A percentile compares a stretch with the other conserved stretches of the same genome.
Conservation (phyloP, 2,797 vertebrate species). For the Euphonia xanthogaster region DNA sequence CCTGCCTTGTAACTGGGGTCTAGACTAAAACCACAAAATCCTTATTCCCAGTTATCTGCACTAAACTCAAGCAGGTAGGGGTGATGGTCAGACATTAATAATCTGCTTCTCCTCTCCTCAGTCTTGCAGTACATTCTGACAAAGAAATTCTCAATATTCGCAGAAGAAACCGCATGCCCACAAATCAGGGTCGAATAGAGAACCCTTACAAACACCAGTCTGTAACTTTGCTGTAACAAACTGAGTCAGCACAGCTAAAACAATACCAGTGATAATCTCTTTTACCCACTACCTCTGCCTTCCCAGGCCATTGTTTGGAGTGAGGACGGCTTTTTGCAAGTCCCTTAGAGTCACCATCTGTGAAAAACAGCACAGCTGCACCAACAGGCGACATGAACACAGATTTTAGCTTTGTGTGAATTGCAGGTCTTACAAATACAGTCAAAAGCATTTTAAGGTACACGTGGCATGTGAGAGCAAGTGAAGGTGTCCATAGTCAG, state of each 20-base stretch:
- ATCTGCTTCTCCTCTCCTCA: neutral
- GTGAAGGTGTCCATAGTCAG: neutral
- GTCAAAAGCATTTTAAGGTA: neutral
- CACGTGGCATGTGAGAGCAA: neutral
- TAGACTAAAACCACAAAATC: neutral
- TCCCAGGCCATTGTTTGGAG: neutral
- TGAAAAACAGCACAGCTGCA: neutral
- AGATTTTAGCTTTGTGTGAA: neutral
- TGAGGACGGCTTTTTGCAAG: neutral
- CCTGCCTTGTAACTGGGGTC: neutral
- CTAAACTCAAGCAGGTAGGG: neutral
- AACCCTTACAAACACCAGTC: neutral
- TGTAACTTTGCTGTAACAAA: neutral
- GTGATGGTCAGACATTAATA: accelerated
- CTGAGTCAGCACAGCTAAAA: neutral
- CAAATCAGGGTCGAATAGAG: neutral
- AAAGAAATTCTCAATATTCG: neutral
- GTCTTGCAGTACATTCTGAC: neutral
- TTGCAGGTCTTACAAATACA: neutral
- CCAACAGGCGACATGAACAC: neutral
- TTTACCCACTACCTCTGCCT: neutral
- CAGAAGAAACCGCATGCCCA: accelerated
- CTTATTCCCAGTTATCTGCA: neutral
- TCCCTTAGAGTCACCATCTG: neutral
- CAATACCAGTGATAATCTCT: neutral